Percentiles rank a stretch among this genome's conserved stretches.
These are phyloP conservation scores for Scaptomyza cyrtandrae DNA, from an alignment of 2,888 invertebrate genomes.

Conservation along the genomic window DNA sequence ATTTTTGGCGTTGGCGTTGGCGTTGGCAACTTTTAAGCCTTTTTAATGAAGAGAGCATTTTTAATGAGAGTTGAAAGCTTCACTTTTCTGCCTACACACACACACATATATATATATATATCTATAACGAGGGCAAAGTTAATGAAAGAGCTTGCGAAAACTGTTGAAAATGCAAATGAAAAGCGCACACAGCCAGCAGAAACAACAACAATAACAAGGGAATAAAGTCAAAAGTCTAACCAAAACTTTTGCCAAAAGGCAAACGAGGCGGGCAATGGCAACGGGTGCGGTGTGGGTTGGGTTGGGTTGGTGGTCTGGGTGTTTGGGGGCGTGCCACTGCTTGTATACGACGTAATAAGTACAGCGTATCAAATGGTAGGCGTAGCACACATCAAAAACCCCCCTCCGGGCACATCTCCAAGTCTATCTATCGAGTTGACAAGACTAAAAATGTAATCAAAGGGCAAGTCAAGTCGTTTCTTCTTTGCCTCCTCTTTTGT, in stretches of 20 bases:
- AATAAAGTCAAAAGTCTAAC: conserved; percentile 27
- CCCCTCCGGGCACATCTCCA: conserved; percentile 3
- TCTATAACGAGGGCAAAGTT: conserved; percentile 46
- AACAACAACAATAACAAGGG: conserved; percentile 1
- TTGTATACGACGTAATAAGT: conserved; percentile 44
- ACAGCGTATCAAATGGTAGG: conserved; percentile 37
- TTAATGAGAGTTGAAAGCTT: conserved; percentile 48
- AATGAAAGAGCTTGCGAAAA: conserved; percentile 38
- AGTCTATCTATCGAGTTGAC: conserved; percentile 51
- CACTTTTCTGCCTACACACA: conserved; percentile 2
- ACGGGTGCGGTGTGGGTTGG: not conserved
- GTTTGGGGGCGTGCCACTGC: conserved; percentile 22
- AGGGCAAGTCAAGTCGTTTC: conserved; percentile 46
- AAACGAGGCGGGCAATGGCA: not conserved
- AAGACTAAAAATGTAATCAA: conserved; percentile 64
- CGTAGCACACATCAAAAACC: not conserved
- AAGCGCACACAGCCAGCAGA: conserved; percentile 17
- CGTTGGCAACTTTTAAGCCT: conserved; percentile 67
- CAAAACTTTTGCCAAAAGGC: conserved; percentile 29
- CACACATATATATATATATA: conserved; percentile 4
- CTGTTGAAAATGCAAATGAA: conserved; percentile 53
- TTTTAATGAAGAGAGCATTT: conserved; percentile 56
- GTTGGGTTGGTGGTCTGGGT: too few relatives aligned
- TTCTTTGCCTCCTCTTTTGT: conserved; percentile 23
- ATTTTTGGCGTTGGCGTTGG: conserved; percentile 34